Evolutionary conservation across 2,797 vertebrate genomes (phyloP).

Genomic region (Poecilia gillii): DNA sequence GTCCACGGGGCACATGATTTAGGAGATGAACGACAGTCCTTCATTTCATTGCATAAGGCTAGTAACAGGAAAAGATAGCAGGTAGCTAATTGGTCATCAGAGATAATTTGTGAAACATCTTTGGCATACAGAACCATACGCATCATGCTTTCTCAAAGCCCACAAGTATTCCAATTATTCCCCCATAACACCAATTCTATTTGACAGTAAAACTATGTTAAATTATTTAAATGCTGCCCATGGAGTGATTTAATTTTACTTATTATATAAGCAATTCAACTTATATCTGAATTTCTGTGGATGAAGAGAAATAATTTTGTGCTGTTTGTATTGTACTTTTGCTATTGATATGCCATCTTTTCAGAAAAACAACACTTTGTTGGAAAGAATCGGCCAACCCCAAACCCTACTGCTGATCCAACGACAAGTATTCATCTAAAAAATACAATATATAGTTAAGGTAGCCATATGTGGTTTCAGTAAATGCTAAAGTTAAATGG

Average conservation of each 20-base stretch:
- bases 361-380: neutral
- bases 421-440: neutral
- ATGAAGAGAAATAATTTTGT: neutral
- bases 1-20: slow-evolving; percentile 54
- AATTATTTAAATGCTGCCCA: slow-evolving; percentile 23
- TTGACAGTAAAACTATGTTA: slow-evolving; percentile 33
- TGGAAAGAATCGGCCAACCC: neutral
- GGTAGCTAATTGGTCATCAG: slow-evolving; percentile 57
- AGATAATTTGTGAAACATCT: slow-evolving; percentile 43
- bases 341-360: slow-evolving; percentile 4
- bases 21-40: slow-evolving; percentile 42
- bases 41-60: slow-evolving; percentile 45
- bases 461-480: neutral
- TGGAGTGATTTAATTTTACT: slow-evolving; percentile 12
- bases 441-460: neutral
- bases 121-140: slow-evolving; percentile 17
- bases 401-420: neutral
- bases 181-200: slow-evolving; percentile 26
- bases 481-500: neutral
- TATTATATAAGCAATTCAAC: slow-evolving; percentile 20
- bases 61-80: slow-evolving; percentile 41
- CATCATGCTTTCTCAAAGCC: slow-evolving; percentile 24
- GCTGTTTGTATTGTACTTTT: neutral
- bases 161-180: slow-evolving; percentile 26
- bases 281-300: slow-evolving; percentile 3